Evolutionary conservation across 2,888 invertebrate species (phyloP), one percentile per base, ranked within the genome.

Genomic region (Plagiodera versicolora): DNA sequence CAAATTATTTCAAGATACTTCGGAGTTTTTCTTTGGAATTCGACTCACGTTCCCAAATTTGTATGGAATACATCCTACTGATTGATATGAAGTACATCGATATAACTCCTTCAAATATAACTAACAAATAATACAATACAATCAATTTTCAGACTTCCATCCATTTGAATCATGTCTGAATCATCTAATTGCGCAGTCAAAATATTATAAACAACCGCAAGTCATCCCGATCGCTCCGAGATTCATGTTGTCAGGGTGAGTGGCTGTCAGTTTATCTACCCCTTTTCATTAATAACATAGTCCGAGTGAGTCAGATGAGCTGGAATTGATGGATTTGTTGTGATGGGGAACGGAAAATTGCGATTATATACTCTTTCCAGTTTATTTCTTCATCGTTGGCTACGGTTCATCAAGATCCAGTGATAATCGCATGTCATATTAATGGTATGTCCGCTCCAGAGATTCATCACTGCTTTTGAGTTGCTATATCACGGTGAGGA

Each of bases 131-230:
- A 39, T n/a, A 24, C 24, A 24, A n/a, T n/a, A n/a, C n/a, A n/a
- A n/a, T n/a, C n/a, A n/a, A n/a, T n/a, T n/a, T n/a, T n/a, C n/a
- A n/a, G 3, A 8, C 11, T 39, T 39, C 14, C 39, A 39, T 39
- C 5, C 14, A 5, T 24, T 6, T 24, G 24, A 24, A 24, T 24
- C 24, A 24, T 17, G 44, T 53, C 56, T 52, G 60, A 63, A 57
- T 63, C 60, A 60, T 57, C 63, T 60, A 54, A 60, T 58, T 54
- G 63, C 48, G 30, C 51, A 57, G 56, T 59, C 58, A 55, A 61
- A 63, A 65, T 63, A 65, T 58, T 63, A 66, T 63, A 52, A 61
- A 61, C 63, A 66, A 66, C 63, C 60, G 66, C 64, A 61, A 66
- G 64, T 67, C 66, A 66, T 64, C 61, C 53, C 24, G 39, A 57